phyloP scores from a whole-genome alignment of 2,797 vertebrate genomes.

The Bovichtus variegatus region DNA sequence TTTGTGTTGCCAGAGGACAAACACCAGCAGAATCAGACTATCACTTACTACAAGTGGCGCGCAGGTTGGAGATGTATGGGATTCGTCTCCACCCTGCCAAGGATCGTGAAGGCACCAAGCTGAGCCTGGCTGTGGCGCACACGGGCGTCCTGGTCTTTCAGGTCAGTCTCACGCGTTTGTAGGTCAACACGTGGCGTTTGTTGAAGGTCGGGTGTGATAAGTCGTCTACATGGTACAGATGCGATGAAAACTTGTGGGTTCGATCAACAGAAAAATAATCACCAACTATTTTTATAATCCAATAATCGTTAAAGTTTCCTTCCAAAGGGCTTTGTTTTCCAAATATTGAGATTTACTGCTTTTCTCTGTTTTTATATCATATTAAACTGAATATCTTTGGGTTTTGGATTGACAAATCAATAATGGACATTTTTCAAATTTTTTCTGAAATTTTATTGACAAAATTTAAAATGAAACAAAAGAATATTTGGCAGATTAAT shows the following conservation, averaged over 20 bases:
- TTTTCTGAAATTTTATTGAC: no score
- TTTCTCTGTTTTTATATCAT: no score
- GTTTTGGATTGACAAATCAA: no score
- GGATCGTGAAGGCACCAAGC: conserved; percentile 94
- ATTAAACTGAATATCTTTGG: no score
- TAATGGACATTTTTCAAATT: no score
- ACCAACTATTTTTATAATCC: no score
- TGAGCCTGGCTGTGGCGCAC: conserved; percentile 94
- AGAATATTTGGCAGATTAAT: no score
- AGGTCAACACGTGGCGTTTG: background rate
- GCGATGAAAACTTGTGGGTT: background rate
- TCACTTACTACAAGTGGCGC: conserved; percentile 95
- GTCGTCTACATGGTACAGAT: background rate
- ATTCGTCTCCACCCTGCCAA: conserved; percentile 95
- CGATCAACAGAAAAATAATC: no score
- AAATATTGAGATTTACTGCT: no score
- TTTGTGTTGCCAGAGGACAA: conserved; percentile 88
- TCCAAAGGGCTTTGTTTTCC: no score
- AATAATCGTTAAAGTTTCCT: no score
- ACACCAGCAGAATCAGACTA: conserved; percentile 97
- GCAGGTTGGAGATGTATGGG: conserved; percentile 96
- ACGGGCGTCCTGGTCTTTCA: conserved; percentile 97
- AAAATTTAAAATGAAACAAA: no score
- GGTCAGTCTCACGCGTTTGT: conserved; percentile 77
- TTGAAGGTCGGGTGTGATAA: background rate